phyloP scores from a whole-genome alignment of 2,797 vertebrate genomes.

The Pseudocheirus occidentalis region DNA sequence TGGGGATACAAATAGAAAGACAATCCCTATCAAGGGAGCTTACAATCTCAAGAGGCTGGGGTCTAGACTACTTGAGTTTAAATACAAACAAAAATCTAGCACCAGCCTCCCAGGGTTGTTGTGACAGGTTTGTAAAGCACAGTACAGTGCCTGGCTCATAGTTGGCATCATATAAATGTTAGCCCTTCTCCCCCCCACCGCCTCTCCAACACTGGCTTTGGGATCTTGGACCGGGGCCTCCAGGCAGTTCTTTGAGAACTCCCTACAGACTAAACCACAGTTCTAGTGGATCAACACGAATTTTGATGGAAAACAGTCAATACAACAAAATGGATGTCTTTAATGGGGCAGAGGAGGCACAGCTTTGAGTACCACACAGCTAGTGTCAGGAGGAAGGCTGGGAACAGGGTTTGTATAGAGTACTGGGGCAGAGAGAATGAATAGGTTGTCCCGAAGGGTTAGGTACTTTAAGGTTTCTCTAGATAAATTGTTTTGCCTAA shows the following conservation, averaged over 20 bases:
- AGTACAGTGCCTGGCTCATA: not conserved
- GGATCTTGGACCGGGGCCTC: not conserved
- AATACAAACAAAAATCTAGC: not conserved
- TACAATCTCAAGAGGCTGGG: not conserved
- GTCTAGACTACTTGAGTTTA: not conserved
- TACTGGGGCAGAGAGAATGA: not conserved
- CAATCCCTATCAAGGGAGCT: not conserved
- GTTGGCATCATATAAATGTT: not conserved
- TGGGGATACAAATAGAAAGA: not conserved
- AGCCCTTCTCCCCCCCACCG: not conserved
- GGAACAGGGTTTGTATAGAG: not conserved
- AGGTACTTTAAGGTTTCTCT: not conserved
- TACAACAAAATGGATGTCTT: not conserved
- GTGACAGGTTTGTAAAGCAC: not conserved
- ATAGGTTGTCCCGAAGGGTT: not conserved
- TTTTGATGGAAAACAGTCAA: not conserved
- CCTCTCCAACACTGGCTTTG: not conserved
- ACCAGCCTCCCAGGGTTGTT: not conserved
- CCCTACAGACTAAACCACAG: not conserved
- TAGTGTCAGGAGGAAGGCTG: too few species aligned
- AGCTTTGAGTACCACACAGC: not conserved
- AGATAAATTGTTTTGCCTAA: not conserved
- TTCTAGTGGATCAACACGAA: not conserved
- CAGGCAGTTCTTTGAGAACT: not conserved
- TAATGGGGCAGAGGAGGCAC: not conserved